Base-by-base conservation (phyloP, 2,888 invertebrate genomes). In the Charanyca ferruginea region DNA sequence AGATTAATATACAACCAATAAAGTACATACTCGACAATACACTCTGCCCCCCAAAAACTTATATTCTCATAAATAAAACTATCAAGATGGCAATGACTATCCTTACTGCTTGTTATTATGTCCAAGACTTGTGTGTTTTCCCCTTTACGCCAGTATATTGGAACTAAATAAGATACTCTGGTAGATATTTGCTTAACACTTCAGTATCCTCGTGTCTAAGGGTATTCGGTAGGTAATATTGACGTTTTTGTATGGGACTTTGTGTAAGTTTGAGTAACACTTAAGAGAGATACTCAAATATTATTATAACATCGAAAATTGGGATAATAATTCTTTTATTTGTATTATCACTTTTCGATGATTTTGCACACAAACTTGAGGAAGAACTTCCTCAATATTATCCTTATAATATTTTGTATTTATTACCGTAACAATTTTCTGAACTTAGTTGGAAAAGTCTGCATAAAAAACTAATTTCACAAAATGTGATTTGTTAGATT, bases 171-270 rank as follows among this genome's bases (percentile, higher is more conserved):
- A 45, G 57, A 44, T 35, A 62, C 55, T 44, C 35, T 22, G 18
- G 4, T 11, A 18, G 42, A 62, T 70, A 73, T 80, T 76, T 80
- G 66, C 45, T 48, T 48, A 57, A 18, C 54, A 66, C 72, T 79
- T 38, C 11, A 49, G 13, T 11, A 4, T 7, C 28, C 60, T 49
- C 44, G 22, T 67, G 42, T 55, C 25, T 60, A 35, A 47, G 64
- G n/a, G 7, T 35, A 25, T 57, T 59, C 20, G 9, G 35, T n/a
- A n/a, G n/a, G n/a, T 47, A 23, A 49, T 79, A 80, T 64, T 71
- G 71, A 55, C 52, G 47, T 45, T 57, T 62, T 68, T 45, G 25
- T 77, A 73, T 45, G 4, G 9, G 25, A 47, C 13, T 53, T 55
- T 28, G 22, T 63, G 38, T 59, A 42, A 53, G 60, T 65, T 79